These are phyloP conservation scores for Beaufortia kweichowensis DNA, from an alignment of 2,113 vertebrate genomes.

Conservation along the genomic window DNA sequence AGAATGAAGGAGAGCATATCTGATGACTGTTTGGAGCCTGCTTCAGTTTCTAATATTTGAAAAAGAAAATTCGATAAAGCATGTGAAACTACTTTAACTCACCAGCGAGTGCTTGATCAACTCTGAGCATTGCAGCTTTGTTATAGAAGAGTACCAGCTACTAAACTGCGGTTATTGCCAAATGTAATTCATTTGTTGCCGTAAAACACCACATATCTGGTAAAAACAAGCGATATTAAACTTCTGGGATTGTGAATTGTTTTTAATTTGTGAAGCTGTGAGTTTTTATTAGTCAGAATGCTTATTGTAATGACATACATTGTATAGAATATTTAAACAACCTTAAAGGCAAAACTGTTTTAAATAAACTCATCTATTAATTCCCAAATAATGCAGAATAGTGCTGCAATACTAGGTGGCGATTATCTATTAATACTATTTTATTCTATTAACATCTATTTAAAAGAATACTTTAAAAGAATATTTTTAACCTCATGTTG, in stretches of 20 bases:
- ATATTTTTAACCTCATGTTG: no score
- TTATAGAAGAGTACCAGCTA: neutral
- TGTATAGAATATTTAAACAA: neutral
- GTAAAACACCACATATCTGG: neutral
- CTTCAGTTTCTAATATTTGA: constrained; percentile 39
- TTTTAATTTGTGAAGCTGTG: no score
- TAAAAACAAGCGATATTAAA: no score
- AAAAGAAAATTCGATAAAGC: constrained; percentile 44
- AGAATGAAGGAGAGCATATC: constrained; percentile 47
- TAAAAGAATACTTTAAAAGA: no score
- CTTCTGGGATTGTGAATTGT: no score
- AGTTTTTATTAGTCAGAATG: no score
- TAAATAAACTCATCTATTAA: no score
- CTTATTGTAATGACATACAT: neutral
- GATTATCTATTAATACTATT: neutral
- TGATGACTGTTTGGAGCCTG: constrained; percentile 38
- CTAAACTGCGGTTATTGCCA: neutral
- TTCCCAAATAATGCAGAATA: no score
- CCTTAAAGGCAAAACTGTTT: constrained; percentile 7
- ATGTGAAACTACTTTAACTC: constrained; percentile 20
- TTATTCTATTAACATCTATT: no score
- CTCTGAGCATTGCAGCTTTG: constrained; percentile 5
- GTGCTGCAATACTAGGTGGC: no score
- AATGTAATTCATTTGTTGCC: neutral
- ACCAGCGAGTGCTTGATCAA: constrained; percentile 15